phyloP scores from a whole-genome alignment of 2,888 invertebrate genomes.

The Lutraria lutraria region DNA sequence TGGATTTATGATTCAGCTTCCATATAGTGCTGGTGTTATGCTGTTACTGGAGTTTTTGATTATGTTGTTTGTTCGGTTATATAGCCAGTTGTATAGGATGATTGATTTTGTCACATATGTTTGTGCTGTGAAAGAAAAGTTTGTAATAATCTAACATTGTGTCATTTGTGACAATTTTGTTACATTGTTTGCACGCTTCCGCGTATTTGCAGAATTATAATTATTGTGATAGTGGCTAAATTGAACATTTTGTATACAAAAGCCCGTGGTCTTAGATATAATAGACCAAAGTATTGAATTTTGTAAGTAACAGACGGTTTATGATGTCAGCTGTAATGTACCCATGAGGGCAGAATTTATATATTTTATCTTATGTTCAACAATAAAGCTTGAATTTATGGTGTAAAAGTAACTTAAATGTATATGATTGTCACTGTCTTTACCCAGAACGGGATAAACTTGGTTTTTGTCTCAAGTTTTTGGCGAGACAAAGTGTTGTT shows the following conservation, averaged over 20 bases:
- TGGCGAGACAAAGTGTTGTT: neutral
- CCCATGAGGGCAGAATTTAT: neutral
- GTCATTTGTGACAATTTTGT: neutral
- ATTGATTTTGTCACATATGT: conserved; percentile 16
- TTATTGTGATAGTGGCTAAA: neutral
- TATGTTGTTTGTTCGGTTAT: neutral
- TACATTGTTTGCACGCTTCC: neutral
- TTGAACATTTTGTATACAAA: neutral
- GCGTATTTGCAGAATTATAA: neutral
- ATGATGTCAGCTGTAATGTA: neutral
- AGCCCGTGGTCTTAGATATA: neutral
- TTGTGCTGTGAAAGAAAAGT: neutral
- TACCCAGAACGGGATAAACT: neutral
- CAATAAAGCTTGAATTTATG: no score
- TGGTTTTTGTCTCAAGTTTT: neutral
- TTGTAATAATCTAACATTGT: neutral
- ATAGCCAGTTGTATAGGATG: neutral
- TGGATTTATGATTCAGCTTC: neutral
- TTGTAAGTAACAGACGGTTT: neutral
- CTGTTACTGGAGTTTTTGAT: neutral
- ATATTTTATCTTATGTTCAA: neutral
- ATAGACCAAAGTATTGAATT: neutral
- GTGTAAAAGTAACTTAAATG: no score
- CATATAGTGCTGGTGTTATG: neutral
- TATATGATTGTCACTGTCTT: neutral